phyloP scores from a whole-genome alignment of 1,140 invertebrate species.

The Elymnias hypermnestra region DNA sequence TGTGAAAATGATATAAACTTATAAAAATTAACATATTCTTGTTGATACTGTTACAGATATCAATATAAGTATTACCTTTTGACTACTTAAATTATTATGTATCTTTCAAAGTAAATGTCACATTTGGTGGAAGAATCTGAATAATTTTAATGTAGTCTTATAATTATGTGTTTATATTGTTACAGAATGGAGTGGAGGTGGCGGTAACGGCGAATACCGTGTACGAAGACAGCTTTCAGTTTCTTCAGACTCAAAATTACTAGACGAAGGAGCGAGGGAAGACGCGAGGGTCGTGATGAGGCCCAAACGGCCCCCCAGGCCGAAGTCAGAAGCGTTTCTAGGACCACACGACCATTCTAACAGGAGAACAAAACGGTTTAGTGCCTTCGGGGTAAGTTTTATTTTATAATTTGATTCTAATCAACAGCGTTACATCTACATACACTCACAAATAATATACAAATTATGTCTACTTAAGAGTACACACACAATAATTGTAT shows the following conservation, averaged over 20 bases:
- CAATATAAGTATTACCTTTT: too few species aligned
- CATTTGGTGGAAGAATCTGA: too few species aligned
- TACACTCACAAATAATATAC: too few species aligned
- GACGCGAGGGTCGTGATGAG: slow-evolving; percentile 91
- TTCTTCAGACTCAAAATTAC: slow-evolving; percentile 91
- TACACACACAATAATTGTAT: too few species aligned
- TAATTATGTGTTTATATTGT: slow-evolving; percentile 12
- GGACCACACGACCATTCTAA: slow-evolving; percentile 79
- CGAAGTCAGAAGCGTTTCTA: slow-evolving; percentile 92
- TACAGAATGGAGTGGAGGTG: slow-evolving; percentile 83
- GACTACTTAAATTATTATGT: too few species aligned
- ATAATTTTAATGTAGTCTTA: not conserved
- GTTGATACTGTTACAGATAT: too few species aligned
- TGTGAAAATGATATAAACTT: too few species aligned
- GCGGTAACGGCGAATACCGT: slow-evolving; percentile 86
- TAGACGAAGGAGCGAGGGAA: slow-evolving; percentile 90
- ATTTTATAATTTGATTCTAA: not conserved
- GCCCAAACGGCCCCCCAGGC: slow-evolving; percentile 90
- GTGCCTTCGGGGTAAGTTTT: slow-evolving; percentile 90
- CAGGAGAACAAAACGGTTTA: slow-evolving; percentile 90
- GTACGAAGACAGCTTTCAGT: slow-evolving; percentile 92
- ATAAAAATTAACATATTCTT: too few species aligned
- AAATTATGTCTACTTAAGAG: too few species aligned
- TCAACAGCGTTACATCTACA: not conserved
- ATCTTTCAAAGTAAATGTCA: too few species aligned